Evolutionary conservation across 2,888 invertebrate species (phyloP).

Genomic region (Dusona sp.): DNA sequence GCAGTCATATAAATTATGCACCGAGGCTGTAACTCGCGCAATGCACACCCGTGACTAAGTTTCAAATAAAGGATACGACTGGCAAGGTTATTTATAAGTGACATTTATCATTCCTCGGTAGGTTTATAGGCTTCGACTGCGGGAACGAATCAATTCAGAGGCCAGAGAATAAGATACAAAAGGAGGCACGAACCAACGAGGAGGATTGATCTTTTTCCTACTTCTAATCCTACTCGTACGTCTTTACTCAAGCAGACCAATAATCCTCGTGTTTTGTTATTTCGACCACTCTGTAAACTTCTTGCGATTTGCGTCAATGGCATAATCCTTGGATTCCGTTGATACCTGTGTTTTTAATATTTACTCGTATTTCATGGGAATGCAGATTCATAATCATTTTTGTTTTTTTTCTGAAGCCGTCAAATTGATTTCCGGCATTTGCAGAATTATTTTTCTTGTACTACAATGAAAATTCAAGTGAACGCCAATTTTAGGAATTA

Average conservation of each 20-base stretch:
- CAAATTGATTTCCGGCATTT: background rate
- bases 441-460: background rate
- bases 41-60: slow-evolving; percentile 66
- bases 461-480: background rate
- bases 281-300: background rate
- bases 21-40: slow-evolving; percentile 61
- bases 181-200: slow-evolving; percentile 46
- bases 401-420: background rate
- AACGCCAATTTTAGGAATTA: background rate
- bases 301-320: background rate
- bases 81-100: slow-evolving; percentile 66
- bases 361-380: background rate
- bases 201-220: slow-evolving; percentile 47
- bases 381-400: background rate
- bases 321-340: background rate
- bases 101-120: slow-evolving; percentile 66
- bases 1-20: slow-evolving; percentile 67
- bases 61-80: slow-evolving; percentile 66
- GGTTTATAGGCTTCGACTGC: slow-evolving; percentile 65
- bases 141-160: slow-evolving; percentile 66
- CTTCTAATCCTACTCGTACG: slow-evolving; percentile 53
- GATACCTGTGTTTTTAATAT: background rate
- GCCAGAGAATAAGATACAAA: slow-evolving; percentile 49
- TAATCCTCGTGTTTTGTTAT: slow-evolving; percentile 39
- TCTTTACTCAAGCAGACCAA: slow-evolving; percentile 50